Base-by-base conservation (phyloP, 2,113 vertebrate genomes). In the Colinus virginianus region DNA sequence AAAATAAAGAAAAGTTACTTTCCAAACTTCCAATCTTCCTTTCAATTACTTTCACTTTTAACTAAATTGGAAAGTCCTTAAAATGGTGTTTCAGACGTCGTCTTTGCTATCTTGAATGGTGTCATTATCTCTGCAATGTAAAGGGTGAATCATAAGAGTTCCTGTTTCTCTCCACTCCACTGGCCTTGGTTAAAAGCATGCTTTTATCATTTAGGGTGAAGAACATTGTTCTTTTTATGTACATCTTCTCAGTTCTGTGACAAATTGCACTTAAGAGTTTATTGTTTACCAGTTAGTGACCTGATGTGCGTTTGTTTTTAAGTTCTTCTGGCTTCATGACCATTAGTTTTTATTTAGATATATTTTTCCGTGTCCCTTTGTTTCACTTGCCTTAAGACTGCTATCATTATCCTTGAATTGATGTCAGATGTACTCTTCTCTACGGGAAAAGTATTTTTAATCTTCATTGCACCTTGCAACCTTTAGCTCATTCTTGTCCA, bases 381-480 rank as follows among this genome's bases (percentile, higher is more conserved):
- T 90, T 83, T 94, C 62, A 80, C 64, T 48, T 75, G 61, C 40
- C 48, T 90, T 86, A 90, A 90, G 78, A 93, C 72, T 79, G 42
- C 75, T 85, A 30, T 67, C 84, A 95, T 95, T 86, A 89, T 56
- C 81, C 83, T 93, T 94, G 94, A 96, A 96, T 34, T 84, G 87
- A 94, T 96, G 87, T 93, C 85, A 87, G 67, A 84, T 51, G 45
- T 91, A 64, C 28, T 85, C 23, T 66, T 84, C 68, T 93, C 45
- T 77, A 67, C 53, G 91, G 56, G 72, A 80, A 61, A 94, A 88
- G 90, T 59, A 49, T 46, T 89, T 95, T 97, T 96, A 48, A 83
- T 97, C 95, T 96, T 96, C 86, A 93, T 96, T 94, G 68, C 5
- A 79, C 70, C 63, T 68, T 68, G 48, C 45, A 88, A 62, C 68